phyloP scores from a whole-genome alignment of 2,113 vertebrate genomes.

The Oreochromis niloticus region DNA sequence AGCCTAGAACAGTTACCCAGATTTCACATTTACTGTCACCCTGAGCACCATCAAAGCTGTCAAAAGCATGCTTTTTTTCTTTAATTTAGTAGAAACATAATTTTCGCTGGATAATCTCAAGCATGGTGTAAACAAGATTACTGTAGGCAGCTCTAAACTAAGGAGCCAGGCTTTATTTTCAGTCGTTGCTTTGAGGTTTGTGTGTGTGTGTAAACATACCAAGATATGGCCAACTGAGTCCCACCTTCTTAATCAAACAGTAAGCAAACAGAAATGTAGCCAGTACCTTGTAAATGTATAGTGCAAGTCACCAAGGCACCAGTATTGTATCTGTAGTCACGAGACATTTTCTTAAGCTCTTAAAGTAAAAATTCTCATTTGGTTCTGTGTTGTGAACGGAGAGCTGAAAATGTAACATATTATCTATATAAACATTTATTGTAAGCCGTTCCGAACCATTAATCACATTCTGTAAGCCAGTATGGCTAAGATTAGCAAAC shows the following conservation, averaged over 20 bases:
- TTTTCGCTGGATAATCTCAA: neutral
- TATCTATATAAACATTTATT: neutral
- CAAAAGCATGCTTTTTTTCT: neutral
- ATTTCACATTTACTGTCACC: neutral
- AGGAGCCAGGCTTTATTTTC: neutral
- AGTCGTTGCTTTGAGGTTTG: neutral
- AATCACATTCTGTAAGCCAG: neutral
- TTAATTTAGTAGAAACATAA: neutral
- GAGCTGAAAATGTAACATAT: neutral
- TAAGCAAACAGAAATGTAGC: neutral
- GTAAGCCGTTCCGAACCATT: neutral
- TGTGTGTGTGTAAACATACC: neutral
- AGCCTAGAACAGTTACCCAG: neutral
- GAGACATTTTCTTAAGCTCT: neutral
- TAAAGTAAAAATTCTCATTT: neutral
- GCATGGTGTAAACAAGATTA: neutral
- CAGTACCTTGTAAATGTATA: neutral
- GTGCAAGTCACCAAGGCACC: neutral
- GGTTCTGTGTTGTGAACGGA: neutral
- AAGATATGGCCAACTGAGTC: neutral
- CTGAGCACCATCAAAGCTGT: neutral
- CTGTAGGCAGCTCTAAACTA: neutral
- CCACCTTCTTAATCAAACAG: neutral
- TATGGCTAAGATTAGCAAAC: neutral
- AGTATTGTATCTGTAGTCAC: neutral